Conservation (phyloP, 2,888 invertebrate species). For the Brachynemurus nebulosus region DNA sequence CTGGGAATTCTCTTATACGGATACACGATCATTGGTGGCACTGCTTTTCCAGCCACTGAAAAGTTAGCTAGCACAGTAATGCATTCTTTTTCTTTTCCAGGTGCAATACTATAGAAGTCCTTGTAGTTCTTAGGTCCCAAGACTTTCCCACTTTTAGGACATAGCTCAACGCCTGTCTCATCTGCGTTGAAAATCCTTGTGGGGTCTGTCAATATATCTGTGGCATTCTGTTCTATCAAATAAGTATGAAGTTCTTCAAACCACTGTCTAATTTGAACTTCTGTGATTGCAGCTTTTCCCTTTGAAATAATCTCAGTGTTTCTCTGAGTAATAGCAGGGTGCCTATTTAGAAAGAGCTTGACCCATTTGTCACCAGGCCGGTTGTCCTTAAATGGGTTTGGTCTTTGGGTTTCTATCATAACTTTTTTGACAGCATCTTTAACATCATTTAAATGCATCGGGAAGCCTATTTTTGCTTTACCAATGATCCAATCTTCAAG, state of each 20-base stretch:
- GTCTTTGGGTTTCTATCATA: no score
- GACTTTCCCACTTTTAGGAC: slow-evolving; percentile 17
- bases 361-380: no score
- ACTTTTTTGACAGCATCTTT: no score
- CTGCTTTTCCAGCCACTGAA: slow-evolving; percentile 14
- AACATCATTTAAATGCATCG: no score
- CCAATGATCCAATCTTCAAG: no score
- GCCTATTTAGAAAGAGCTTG: no score
- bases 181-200: slow-evolving; percentile 17
- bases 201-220: slow-evolving; percentile 14
- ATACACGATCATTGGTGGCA: slow-evolving; percentile 20
- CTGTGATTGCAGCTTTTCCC: slow-evolving; percentile 17
- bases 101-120: slow-evolving; percentile 13
- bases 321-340: slow-evolving; percentile 17
- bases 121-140: slow-evolving; percentile 12
- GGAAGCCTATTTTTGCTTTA: no score
- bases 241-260: slow-evolving; percentile 15
- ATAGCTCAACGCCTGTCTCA: slow-evolving; percentile 20
- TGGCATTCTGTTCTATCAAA: slow-evolving; percentile 14
- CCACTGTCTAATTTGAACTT: slow-evolving; percentile 18
- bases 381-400: no score
- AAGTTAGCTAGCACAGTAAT: slow-evolving; percentile 18
- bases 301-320: slow-evolving; percentile 18
- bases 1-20: slow-evolving; percentile 18
- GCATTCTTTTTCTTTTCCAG: slow-evolving; percentile 12